A percentile compares a stretch with the other conserved stretches of the same genome.
phyloP scores from a whole-genome alignment of 2,113 vertebrate genomes.

The Chionis minor region DNA sequence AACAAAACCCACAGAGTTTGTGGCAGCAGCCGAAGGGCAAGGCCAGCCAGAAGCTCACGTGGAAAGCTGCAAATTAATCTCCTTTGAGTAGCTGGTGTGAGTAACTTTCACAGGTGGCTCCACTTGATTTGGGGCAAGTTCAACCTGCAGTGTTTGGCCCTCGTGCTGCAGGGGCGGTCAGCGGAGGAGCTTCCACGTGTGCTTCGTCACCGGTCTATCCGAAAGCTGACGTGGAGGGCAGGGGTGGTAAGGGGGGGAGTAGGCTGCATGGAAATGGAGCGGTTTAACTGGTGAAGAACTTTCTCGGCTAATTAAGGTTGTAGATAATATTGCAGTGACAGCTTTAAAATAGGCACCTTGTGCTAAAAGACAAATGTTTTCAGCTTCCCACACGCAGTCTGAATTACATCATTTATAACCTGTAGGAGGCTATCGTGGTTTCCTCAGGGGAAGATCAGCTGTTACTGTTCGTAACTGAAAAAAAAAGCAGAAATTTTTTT shows the following conservation, averaged over 20 bases:
- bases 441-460: conserved; percentile 73
- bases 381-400: conserved; percentile 66
- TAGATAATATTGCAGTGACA: conserved; percentile 51
- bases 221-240: neutral
- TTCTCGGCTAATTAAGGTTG: conserved; percentile 57
- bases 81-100: neutral
- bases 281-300: neutral
- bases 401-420: conserved; percentile 70
- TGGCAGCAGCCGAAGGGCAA: neutral
- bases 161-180: accelerated
- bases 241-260: neutral
- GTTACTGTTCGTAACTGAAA: conserved; percentile 59
- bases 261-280: neutral
- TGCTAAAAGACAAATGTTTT: conserved; percentile 75
- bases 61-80: neutral
- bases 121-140: neutral
- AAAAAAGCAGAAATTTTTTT: neutral
- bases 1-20: neutral
- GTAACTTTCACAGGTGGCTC: neutral
- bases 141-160: neutral
- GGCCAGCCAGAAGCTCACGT: neutral
- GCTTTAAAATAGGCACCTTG: conserved; percentile 73
- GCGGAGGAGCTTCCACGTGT: neutral
- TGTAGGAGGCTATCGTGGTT: conserved; percentile 73
- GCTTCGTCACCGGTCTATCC: accelerated